These are phyloP conservation scores for Gila robusta DNA, from an alignment of 2,797 vertebrate species.

Conservation along the genomic window DNA sequence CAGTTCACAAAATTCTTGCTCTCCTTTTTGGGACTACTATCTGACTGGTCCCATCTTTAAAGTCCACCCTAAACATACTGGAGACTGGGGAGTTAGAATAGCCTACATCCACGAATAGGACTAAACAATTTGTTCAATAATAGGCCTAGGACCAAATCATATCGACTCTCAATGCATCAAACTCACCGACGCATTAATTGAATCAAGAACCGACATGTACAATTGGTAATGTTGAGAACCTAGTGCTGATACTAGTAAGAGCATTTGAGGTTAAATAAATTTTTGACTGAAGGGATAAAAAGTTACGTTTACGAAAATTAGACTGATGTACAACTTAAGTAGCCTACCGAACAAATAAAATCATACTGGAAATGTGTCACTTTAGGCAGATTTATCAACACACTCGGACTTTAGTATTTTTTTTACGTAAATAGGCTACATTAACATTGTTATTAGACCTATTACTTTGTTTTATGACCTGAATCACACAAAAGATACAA, in stretches of 20 bases:
- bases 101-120: too few species aligned
- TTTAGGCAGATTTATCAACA: not conserved
- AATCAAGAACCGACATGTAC: too few species aligned
- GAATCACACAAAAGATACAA: not conserved
- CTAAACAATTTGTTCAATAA: too few species aligned
- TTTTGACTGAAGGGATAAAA: not conserved
- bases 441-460: too few species aligned
- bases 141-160: too few species aligned
- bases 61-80: not conserved
- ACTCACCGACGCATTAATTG: too few species aligned
- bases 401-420: not conserved
- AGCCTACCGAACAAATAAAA: not conserved
- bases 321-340: too few species aligned
- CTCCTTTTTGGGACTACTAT: too few species aligned
- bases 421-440: not conserved
- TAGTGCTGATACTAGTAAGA: not conserved
- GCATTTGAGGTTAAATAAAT: not conserved
- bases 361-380: not conserved
- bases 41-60: not conserved
- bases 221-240: not conserved
- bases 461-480: not conserved
- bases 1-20: too few species aligned
- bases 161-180: too few species aligned
- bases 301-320: not conserved
- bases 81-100: not conserved